Percentiles rank a stretch among this genome's conserved stretches.
phyloP scores from a whole-genome alignment of 2,113 vertebrate species.

The Oncorhynchus gorbuscha region DNA sequence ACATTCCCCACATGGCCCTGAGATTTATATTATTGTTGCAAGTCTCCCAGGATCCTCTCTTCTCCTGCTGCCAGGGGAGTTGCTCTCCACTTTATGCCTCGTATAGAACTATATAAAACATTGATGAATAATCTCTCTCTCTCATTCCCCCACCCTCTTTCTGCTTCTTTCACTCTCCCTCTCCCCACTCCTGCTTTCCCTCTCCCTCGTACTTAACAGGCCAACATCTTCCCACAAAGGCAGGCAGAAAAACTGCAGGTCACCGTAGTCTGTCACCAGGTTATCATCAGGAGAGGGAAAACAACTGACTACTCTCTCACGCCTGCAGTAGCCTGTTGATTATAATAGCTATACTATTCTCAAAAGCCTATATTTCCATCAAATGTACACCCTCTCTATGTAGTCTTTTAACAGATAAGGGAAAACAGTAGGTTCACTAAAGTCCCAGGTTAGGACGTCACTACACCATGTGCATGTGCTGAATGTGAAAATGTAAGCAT shows the following conservation, averaged over 20 bases:
- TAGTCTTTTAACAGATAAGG: neutral
- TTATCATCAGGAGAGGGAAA: neutral
- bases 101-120: constrained; percentile 58
- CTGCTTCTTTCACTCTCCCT: neutral
- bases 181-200: constrained; percentile 15
- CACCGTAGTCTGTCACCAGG: constrained; percentile 13
- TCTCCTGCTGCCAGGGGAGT: constrained; percentile 35
- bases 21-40: constrained; percentile 46
- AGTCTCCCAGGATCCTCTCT: constrained; percentile 18
- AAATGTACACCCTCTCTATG: neutral
- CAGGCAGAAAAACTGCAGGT: constrained; percentile 11
- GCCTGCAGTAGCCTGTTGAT: too few species aligned
- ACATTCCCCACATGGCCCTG: constrained; percentile 61
- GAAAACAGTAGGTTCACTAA: neutral
- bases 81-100: constrained; percentile 26
- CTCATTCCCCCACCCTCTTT: constrained; percentile 7
- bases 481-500: neutral
- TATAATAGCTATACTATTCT: neutral
- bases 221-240: constrained; percentile 14
- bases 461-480: neutral
- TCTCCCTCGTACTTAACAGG: constrained; percentile 3
- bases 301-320: neutral
- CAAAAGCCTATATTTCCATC: neutral
- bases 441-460: neutral
- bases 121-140: constrained; percentile 44